These are phyloP conservation scores for Synanthedon formicaeformis DNA, from an alignment of 2,888 invertebrate species.

Conservation along the genomic window DNA sequence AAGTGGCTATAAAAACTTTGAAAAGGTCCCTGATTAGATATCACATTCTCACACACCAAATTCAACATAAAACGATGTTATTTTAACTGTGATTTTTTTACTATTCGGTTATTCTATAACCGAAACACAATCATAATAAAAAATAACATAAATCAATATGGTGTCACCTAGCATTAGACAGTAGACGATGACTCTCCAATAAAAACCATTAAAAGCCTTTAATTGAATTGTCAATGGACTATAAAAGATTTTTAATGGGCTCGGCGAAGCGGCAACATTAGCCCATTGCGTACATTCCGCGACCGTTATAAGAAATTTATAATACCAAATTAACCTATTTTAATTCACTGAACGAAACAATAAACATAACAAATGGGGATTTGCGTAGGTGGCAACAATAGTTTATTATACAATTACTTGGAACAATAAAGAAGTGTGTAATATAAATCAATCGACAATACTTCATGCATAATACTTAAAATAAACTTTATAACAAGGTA, in stretches of 20 bases:
- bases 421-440: too few species aligned
- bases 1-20: too few species aligned
- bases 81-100: too few species aligned
- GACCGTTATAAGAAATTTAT: conserved; percentile 14
- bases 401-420: background rate
- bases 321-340: conserved; percentile 12
- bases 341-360: conserved; percentile 10
- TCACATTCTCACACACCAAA: too few species aligned
- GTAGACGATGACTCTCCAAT: background rate
- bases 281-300: conserved; percentile 1
- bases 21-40: too few species aligned
- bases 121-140: too few species aligned
- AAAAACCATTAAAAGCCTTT: background rate
- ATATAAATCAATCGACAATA: too few species aligned
- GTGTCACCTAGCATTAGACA: background rate
- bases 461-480: too few species aligned
- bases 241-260: conserved; percentile 7
- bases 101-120: too few species aligned
- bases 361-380: conserved; percentile 10
- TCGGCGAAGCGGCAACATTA: background rate
- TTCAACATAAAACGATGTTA: too few species aligned
- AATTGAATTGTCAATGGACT: conserved; percentile 6
- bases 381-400: background rate
- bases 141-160: too few species aligned
- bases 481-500: too few species aligned